A percentile compares a stretch with the other conserved stretches of the same genome.
Conservation (phyloP, 53 echinoderm and acorn worm species). For the Arbacia lixula region DNA sequence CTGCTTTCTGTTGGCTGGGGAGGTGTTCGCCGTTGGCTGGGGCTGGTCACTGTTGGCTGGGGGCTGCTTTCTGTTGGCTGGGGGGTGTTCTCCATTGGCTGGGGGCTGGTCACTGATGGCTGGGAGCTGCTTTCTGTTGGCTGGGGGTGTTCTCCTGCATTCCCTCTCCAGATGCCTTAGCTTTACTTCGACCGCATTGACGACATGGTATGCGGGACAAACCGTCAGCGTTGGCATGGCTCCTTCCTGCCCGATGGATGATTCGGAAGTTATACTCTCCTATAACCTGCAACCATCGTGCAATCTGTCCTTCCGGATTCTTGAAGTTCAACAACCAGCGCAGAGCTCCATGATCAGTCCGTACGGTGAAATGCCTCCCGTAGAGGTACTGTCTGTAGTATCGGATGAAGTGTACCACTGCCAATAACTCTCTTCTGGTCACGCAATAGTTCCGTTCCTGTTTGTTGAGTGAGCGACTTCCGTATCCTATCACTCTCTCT, state of each 20-base stretch:
- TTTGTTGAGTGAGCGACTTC: too few relatives aligned
- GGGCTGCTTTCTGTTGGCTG: too few relatives aligned
- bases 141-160: too few relatives aligned
- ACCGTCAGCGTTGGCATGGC: background rate
- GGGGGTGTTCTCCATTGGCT: too few relatives aligned
- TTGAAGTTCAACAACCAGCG: conserved; percentile 19
- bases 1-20: too few relatives aligned
- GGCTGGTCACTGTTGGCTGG: too few relatives aligned
- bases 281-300: background rate
- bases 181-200: background rate
- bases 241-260: background rate
- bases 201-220: conserved; percentile 6
- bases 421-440: conserved; percentile 14
- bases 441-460: conserved; percentile 34
- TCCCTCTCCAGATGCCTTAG: background rate
- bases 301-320: background rate
- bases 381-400: conserved; percentile 25
- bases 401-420: conserved; percentile 5
- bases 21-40: too few relatives aligned
- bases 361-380: background rate
- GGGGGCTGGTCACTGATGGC: too few relatives aligned
- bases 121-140: too few relatives aligned
- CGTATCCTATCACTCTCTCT: too few relatives aligned
- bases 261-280: background rate
- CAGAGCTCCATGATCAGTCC: conserved; percentile 25